Evolutionary conservation across 1,140 invertebrate species (phyloP).

Genomic region (Samia ricini): DNA sequence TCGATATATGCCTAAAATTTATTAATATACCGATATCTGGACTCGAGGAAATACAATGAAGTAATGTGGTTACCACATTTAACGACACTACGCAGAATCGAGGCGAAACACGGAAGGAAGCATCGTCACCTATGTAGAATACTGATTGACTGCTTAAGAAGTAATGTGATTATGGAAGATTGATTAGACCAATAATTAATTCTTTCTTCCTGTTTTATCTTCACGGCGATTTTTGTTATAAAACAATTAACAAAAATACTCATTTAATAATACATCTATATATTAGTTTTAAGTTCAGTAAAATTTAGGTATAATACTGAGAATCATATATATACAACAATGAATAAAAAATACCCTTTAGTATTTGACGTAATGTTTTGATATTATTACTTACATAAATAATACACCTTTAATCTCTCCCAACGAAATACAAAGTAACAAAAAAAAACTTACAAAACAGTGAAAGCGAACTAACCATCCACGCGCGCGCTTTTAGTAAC

Average conservation of each 20-base stretch:
- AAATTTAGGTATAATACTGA: too few species aligned
- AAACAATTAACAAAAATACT: neutral
- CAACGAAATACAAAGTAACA: slow-evolving; percentile 1
- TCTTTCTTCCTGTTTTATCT: neutral
- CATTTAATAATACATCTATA: too few species aligned
- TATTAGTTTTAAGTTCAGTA: too few species aligned
- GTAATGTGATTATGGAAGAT: neutral
- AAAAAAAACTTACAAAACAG: slow-evolving; percentile 13
- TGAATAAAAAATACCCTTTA: too few species aligned
- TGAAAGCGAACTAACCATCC: slow-evolving; percentile 23
- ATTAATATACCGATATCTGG: too few species aligned
- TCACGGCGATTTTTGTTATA: neutral
- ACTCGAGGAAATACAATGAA: too few species aligned
- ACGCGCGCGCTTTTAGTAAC: slow-evolving; percentile 14
- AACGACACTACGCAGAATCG: slow-evolving; percentile 1
- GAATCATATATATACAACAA: too few species aligned
- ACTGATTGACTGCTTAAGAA: slow-evolving; percentile 14
- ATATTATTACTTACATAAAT: neutral
- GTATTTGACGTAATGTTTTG: neutral
- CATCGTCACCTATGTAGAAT: slow-evolving; percentile 12
- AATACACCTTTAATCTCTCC: neutral
- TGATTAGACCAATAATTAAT: neutral
- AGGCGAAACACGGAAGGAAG: slow-evolving; percentile 20
- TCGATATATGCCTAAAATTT: too few species aligned
- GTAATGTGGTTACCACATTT: neutral